These are phyloP conservation scores for Lophura nycthemera DNA, from an alignment of 2,113 vertebrate genomes.

Conservation along the genomic window DNA sequence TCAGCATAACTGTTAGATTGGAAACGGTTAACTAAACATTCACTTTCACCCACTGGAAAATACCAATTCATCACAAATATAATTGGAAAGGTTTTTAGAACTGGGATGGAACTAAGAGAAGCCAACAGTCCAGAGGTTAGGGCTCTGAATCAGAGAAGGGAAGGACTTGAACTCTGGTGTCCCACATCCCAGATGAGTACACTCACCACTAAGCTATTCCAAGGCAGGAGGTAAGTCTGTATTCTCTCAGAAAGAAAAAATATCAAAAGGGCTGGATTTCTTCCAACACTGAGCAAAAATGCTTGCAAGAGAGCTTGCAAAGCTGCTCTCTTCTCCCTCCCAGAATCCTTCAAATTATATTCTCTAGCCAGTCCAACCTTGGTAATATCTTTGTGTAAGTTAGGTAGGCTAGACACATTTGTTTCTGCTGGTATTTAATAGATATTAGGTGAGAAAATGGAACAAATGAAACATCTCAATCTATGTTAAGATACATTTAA, in stretches of 20 bases:
- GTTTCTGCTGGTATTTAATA: slow-evolving; percentile 24
- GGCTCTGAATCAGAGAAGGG: slow-evolving; percentile 39
- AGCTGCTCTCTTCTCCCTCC: neutral
- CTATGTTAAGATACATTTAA: neutral
- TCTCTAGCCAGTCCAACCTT: slow-evolving; percentile 36
- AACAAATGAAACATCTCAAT: neutral
- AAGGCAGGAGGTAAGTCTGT: slow-evolving; percentile 32
- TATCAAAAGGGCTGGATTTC: slow-evolving; percentile 16
- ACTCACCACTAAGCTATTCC: slow-evolving; percentile 38
- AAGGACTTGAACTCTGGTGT: slow-evolving; percentile 45
- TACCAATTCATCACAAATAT: neutral
- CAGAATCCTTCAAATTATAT: neutral
- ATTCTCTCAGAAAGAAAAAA: slow-evolving; percentile 4
- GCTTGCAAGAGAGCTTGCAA: neutral
- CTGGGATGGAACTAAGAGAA: neutral
- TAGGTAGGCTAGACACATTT: slow-evolving; percentile 36
- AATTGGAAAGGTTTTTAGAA: neutral
- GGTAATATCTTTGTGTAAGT: slow-evolving; percentile 26
- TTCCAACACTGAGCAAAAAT: neutral
- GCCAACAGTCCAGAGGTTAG: neutral
- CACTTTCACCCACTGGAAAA: neutral
- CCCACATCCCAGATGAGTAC: slow-evolving; percentile 7
- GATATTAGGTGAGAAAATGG: neutral
- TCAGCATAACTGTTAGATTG: neutral
- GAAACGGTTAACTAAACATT: neutral